Conservation (phyloP, 1,140 invertebrate genomes). For the Cotesia typhae region DNA sequence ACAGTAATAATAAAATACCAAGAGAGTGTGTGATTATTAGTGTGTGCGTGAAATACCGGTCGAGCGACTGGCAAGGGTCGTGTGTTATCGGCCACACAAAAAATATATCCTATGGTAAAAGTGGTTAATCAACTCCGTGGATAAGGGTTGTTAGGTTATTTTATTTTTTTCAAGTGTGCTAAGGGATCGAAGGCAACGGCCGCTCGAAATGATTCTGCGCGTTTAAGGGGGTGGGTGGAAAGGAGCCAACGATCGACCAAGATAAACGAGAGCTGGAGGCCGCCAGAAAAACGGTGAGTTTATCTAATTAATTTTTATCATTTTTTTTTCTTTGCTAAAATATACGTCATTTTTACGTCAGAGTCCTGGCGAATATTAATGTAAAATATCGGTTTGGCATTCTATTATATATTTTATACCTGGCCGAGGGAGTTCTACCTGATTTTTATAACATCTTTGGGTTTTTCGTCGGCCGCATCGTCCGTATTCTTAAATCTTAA, state of each 20-base stretch:
- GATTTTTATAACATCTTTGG: too few species aligned
- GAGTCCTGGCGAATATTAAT: not conserved
- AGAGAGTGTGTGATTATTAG: conserved; percentile 16
- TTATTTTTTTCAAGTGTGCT: conserved; percentile 37
- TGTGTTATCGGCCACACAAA: conserved; percentile 38
- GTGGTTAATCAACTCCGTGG: conserved; percentile 39
- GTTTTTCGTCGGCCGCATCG: too few species aligned
- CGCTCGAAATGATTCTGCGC: conserved; percentile 48
- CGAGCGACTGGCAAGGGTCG: conserved; percentile 32
- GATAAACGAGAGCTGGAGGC: conserved; percentile 29
- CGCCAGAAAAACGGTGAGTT: conserved; percentile 26
- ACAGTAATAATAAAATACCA: conserved; percentile 9
- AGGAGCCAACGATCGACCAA: conserved; percentile 2
- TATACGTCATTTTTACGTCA: not conserved
- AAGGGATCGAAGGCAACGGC: conserved; percentile 40
- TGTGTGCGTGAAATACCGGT: conserved; percentile 36
- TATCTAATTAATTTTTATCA: conserved; percentile 18
- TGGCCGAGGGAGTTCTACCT: too few species aligned
- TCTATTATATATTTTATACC: too few species aligned
- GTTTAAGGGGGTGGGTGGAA: conserved; percentile 33
- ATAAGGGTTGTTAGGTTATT: conserved; percentile 31
- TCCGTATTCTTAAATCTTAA: too few species aligned
- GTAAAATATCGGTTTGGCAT: not conserved
- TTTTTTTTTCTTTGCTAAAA: not conserved
- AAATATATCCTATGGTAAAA: conserved; percentile 37